Conservation (phyloP, 2,888 invertebrate genomes). For the Cistogaster globosa region DNA sequence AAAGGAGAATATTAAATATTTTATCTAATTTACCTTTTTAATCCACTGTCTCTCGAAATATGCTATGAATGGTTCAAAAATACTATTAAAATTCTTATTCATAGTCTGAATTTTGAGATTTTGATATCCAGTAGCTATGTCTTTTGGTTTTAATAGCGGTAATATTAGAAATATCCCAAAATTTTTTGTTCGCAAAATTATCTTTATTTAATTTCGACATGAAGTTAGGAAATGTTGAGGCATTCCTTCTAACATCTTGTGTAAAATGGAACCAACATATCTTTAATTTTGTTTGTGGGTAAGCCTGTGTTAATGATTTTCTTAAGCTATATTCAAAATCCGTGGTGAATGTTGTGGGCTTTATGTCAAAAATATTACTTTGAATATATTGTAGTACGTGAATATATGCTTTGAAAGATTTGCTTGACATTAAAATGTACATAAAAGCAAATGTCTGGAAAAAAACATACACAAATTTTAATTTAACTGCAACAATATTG, state of each 20-base stretch:
- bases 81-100: conserved; percentile 50
- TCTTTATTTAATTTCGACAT: conserved; percentile 23
- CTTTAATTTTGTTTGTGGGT: too few relatives aligned
- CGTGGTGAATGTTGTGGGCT: conserved; percentile 46
- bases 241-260: conserved; percentile 52
- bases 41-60: conserved; percentile 49
- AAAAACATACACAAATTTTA: conserved; percentile 15
- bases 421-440: conserved; percentile 23
- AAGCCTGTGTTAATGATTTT: conserved; percentile 16
- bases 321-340: conserved; percentile 30
- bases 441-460: conserved; percentile 50
- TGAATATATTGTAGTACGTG: conserved; percentile 32
- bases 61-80: conserved; percentile 52
- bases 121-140: conserved; percentile 40
- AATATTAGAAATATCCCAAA: too few relatives aligned
- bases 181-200: too few relatives aligned
- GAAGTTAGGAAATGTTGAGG: conserved; percentile 26
- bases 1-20: conserved; percentile 50
- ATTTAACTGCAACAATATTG: conserved; percentile 14
- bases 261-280: too few relatives aligned
- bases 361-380: conserved; percentile 37
- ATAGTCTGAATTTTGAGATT: neutral
- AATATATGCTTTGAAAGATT: conserved; percentile 33
- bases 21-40: conserved; percentile 49
- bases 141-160: conserved; percentile 2